Evolutionary conservation across 2,888 invertebrate species (phyloP), one percentile per base, ranked within the genome.

Genomic region (Polydesmus complanatus): DNA sequence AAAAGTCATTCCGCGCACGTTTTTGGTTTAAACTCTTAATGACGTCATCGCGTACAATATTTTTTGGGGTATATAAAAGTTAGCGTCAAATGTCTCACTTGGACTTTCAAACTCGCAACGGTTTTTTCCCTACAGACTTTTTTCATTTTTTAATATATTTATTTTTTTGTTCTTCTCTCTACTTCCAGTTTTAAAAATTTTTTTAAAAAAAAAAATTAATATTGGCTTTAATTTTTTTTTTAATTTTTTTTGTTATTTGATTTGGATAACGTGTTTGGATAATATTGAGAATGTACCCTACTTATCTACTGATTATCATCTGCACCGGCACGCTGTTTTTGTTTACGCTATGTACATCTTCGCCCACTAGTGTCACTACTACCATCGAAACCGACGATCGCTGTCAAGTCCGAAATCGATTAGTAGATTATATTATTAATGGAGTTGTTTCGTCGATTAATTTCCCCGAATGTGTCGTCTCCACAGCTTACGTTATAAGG

Each of bases 401-500:
- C 8, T 57, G 57, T 18, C 37, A 57, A 57, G 57, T 57, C 23
- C 27, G 48, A 57, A 57, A 57, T 49, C 57, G 47, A 37, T 23
- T 57, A 19, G 47, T 57, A 23, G 57, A 47, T n/a, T 57, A 57
- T 48, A 26, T 23, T 57, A 49, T 57, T 11, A 49, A 49, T 23
- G 49, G 49, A 14, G 37, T 48, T 49, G 49, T 57, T 48, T 49
- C 57, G 23, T 48, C 57, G 2, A 57, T 57, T 22, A 57, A 57
- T 49, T n/a, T 57, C n/a, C 57, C 57, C 3, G 57, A 57, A 57
- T 57, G 57, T 18, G 57, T 57, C 23, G 57, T 57, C 1, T 57
- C 57, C 22, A 57, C 57, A 19, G 57, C 57, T 22, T 57, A 57
- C 49, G 57, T 57, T 11, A 57, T 57, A 37, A 57, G 57, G 57